Conservation (phyloP, 2,113 vertebrate genomes). For the Emydura subglobosa region DNA sequence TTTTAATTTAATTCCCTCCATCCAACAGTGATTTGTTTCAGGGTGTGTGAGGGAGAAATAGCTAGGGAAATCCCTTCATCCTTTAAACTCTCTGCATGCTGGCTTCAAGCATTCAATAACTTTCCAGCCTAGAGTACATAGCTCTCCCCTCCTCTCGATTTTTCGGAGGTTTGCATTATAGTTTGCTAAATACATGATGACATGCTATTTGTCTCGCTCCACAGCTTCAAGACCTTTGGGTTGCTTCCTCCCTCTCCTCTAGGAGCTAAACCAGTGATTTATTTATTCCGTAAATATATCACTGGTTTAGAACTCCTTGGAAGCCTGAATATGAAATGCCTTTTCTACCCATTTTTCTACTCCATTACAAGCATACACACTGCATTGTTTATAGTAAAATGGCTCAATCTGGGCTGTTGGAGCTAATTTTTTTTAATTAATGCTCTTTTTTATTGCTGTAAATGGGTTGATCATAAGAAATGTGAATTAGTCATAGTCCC, state of each 20-base stretch:
- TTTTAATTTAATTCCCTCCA: accelerated
- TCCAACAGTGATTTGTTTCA: slow-evolving; percentile 35
- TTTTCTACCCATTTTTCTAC: slow-evolving; percentile 24
- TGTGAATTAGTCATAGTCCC: not conserved
- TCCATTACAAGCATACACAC: not conserved
- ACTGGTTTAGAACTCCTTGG: slow-evolving; percentile 17
- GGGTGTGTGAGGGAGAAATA: not conserved
- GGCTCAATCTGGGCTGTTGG: not conserved
- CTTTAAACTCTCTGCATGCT: not conserved
- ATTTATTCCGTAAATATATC: slow-evolving; percentile 45
- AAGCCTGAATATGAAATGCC: not conserved
- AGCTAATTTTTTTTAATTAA: not conserved
- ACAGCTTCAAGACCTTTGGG: not conserved
- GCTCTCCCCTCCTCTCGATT: not conserved
- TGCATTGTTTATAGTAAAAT: not conserved
- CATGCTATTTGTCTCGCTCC: accelerated
- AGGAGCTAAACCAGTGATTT: not conserved
- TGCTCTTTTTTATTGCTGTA: not conserved
- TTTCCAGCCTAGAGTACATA: not conserved
- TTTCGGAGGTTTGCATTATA: not conserved
- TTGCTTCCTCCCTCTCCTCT: not conserved
- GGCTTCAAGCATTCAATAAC: not conserved
- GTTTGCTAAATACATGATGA: not conserved
- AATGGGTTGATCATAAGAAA: slow-evolving; percentile 27
- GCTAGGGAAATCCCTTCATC: slow-evolving; percentile 42